Evolutionary conservation across 2,113 vertebrate species (phyloP).

Genomic region (Phalacrocorax aristotelis): DNA sequence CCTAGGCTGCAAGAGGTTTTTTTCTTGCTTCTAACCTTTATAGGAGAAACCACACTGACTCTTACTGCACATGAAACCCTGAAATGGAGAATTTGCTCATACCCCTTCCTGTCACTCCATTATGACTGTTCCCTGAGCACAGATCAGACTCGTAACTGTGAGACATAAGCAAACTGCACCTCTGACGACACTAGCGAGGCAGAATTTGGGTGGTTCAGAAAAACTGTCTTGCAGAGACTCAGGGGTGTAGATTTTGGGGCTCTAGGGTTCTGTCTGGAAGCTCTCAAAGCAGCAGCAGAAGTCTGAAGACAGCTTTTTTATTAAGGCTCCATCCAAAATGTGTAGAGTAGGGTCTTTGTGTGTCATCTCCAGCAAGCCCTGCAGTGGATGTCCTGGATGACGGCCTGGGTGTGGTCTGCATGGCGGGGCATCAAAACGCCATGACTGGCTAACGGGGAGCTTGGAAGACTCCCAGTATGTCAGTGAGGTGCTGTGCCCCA

Average conservation of each 20-base stretch:
- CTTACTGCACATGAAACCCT: background rate
- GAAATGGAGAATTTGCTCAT: background rate
- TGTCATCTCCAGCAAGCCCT: background rate
- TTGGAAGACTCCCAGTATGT: background rate
- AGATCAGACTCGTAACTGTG: background rate
- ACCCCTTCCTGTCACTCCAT: background rate
- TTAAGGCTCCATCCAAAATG: background rate
- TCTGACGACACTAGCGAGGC: accelerated
- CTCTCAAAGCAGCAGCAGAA: background rate
- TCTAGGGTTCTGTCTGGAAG: background rate
- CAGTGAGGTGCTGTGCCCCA: background rate
- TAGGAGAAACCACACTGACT: background rate
- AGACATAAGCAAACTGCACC: background rate
- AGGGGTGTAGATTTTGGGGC: accelerated
- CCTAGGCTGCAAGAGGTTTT: background rate
- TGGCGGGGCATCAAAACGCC: background rate
- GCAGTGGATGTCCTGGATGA: background rate
- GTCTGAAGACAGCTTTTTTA: background rate
- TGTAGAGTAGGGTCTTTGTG: background rate
- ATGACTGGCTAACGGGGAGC: background rate
- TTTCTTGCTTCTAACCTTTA: background rate
- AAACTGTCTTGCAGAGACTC: background rate
- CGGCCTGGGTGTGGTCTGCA: background rate
- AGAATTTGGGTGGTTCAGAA: background rate
- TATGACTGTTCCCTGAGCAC: background rate